Percentiles rank a stretch among this genome's conserved stretches.
Evolutionary conservation across 2,888 invertebrate species (phyloP).

Genomic region (Euproctis similis): DNA sequence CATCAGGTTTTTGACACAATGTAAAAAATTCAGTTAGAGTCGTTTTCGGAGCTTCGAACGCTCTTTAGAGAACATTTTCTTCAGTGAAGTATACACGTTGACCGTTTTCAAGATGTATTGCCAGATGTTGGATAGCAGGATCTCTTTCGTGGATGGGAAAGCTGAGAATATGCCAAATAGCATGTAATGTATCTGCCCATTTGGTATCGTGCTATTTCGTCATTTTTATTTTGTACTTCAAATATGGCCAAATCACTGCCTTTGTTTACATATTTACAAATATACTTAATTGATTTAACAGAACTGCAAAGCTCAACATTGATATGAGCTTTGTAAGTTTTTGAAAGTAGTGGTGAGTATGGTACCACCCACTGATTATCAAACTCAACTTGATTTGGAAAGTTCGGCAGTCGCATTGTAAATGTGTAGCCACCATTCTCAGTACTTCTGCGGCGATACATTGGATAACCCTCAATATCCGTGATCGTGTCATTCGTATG

Average conservation of each 20-base stretch:
- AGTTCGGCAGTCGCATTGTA: conserved; percentile 6
- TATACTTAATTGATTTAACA: no score
- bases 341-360: conserved; percentile 3
- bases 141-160: conserved; percentile 16
- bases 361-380: conserved; percentile 8
- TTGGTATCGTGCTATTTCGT: conserved; percentile 9
- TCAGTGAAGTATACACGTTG: conserved; percentile 7
- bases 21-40: conserved; percentile 12
- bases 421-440: conserved; percentile 1
- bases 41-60: conserved; percentile 7
- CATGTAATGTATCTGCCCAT: conserved; percentile 11
- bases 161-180: conserved; percentile 7
- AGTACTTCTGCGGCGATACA: conserved; percentile 10
- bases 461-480: conserved; percentile 11
- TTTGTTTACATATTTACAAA: no score
- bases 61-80: conserved; percentile 2
- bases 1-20: conserved; percentile 11
- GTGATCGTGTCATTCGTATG: conserved; percentile 3
- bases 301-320: conserved; percentile 10
- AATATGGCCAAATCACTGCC: conserved; percentile 3
- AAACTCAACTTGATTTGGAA: conserved; percentile 6
- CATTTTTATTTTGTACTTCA: no score
- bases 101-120: conserved; percentile 14
- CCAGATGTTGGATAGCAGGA: conserved; percentile 13
- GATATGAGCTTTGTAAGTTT: conserved; percentile 5